phyloP scores from a whole-genome alignment of 1,140 invertebrate species.

The Latrodectus geometricus region DNA sequence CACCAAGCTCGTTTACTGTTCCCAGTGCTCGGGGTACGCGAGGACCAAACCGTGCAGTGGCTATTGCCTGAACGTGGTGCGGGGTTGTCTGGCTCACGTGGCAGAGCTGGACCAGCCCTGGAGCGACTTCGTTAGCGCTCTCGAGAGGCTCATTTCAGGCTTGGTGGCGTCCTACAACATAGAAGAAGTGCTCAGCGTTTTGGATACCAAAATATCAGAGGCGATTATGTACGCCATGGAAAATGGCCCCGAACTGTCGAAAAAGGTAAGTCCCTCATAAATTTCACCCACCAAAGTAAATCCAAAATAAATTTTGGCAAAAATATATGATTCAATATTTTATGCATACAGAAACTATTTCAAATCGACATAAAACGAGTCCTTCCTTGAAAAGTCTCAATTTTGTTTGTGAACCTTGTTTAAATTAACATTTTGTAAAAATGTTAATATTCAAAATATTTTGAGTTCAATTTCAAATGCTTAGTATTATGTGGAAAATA shows the following conservation, averaged over 20 bases:
- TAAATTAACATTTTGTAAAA: too few species aligned
- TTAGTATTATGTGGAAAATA: too few species aligned
- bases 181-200: conserved; percentile 79
- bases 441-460: too few species aligned
- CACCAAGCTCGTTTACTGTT: conserved; percentile 82
- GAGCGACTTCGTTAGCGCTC: conserved; percentile 82
- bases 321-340: too few species aligned
- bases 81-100: conserved; percentile 73
- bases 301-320: too few species aligned
- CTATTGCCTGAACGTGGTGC: conserved; percentile 87
- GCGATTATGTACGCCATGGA: conserved; percentile 92
- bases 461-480: too few species aligned
- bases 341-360: too few species aligned
- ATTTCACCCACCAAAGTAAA: too few species aligned
- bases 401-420: too few species aligned
- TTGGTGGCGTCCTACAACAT: conserved; percentile 79
- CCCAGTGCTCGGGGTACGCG: conserved; percentile 79
- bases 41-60: conserved; percentile 81
- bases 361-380: too few species aligned
- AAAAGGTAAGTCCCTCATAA: conserved; percentile 83
- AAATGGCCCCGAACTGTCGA: conserved; percentile 80
- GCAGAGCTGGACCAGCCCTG: conserved; percentile 85
- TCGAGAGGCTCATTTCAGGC: conserved; percentile 80
- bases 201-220: conserved; percentile 86
- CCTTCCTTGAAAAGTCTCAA: too few species aligned